These are phyloP conservation scores for Leptinotarsa peninsularis DNA, from an alignment of 2,888 invertebrate genomes.

Conservation along the genomic window DNA sequence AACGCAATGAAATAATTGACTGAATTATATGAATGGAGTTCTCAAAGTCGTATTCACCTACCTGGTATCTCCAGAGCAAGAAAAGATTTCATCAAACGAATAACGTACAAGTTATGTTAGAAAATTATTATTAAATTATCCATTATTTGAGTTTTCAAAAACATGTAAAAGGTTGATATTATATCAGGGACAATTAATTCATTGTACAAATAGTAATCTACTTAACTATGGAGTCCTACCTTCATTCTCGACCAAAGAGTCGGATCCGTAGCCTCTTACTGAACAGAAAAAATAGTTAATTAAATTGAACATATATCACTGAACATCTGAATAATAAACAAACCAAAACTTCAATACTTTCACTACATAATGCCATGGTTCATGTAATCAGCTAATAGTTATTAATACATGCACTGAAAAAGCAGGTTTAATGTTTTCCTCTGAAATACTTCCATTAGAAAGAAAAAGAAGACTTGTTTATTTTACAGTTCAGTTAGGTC, in stretches of 20 bases:
- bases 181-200: not conserved
- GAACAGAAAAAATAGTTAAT: constrained; percentile 54
- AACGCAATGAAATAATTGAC: no score
- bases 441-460: constrained; percentile 16
- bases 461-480: constrained; percentile 20
- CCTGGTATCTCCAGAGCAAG: no score
- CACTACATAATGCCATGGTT: constrained; percentile 60
- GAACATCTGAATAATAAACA: constrained; percentile 27
- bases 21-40: no score
- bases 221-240: constrained; percentile 65
- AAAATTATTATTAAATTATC: no score
- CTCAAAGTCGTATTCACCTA: no score
- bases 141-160: not conserved
- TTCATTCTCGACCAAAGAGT: constrained; percentile 71
- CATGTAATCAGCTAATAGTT: constrained; percentile 32
- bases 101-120: no score
- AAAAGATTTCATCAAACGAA: no score
- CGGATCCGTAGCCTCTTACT: constrained; percentile 69
- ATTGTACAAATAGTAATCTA: constrained; percentile 10
- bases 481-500: no score
- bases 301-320: constrained; percentile 33
- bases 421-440: constrained; percentile 1
- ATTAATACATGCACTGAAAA: constrained; percentile 7
- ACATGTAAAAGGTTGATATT: not conserved
- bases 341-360: constrained; percentile 31